Conservation (phyloP, 2,797 vertebrate genomes). For the Myiotriccus ornatus region DNA sequence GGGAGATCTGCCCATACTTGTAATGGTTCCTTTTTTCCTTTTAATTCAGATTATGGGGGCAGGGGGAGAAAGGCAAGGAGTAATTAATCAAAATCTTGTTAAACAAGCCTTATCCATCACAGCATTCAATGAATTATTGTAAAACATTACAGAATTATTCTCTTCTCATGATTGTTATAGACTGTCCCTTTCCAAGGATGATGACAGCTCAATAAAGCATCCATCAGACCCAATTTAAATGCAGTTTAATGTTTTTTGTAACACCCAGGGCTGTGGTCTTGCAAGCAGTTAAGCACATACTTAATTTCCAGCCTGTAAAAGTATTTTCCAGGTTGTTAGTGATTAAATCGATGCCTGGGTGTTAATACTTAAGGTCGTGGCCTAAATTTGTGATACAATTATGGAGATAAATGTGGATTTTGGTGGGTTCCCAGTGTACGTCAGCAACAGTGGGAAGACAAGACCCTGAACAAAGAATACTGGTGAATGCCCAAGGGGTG, state of each 20-base stretch:
- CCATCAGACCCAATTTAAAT: not conserved
- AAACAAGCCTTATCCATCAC: not conserved
- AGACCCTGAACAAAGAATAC: not conserved
- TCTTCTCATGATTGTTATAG: not conserved
- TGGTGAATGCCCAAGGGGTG: not conserved
- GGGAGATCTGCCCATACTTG: not conserved
- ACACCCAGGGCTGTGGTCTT: not conserved
- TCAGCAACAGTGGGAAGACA: not conserved
- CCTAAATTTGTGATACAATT: not conserved
- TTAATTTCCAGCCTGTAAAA: not conserved
- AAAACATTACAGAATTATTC: not conserved
- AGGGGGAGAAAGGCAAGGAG: not conserved
- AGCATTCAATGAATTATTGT: not conserved
- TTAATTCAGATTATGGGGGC: not conserved
- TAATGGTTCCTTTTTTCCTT: not conserved
- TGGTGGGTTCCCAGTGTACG: not conserved
- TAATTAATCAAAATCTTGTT: not conserved
- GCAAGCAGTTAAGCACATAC: not conserved
- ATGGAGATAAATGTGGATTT: not conserved
- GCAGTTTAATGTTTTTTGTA: not conserved
- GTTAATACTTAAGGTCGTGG: not conserved
- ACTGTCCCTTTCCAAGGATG: not conserved
- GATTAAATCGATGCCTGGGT: not conserved
- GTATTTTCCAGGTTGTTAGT: not conserved
- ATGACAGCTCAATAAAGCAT: not conserved